Conservation (phyloP, 2,797 vertebrate species). For the Sebastes oblongus region DNA sequence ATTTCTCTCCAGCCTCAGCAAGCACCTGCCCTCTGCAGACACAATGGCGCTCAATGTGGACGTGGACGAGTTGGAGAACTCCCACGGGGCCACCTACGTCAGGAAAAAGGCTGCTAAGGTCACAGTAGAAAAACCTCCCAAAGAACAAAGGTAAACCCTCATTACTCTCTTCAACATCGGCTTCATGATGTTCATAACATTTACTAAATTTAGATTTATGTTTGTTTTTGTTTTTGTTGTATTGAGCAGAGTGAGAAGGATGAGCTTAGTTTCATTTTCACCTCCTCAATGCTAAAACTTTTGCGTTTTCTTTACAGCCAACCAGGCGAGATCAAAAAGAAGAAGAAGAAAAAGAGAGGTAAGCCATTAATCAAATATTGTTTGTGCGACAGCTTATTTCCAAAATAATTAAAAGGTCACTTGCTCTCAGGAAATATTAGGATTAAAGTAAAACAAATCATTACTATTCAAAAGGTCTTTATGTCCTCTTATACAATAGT, state of each 20-base stretch:
- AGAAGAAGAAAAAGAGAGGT: constrained; percentile 99
- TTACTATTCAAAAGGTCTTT: background rate
- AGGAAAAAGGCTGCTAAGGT: constrained; percentile 94
- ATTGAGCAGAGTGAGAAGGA: background rate
- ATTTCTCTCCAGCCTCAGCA: constrained; percentile 87
- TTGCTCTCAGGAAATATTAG: no score
- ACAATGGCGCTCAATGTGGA: constrained; percentile 95
- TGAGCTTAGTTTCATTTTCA: background rate
- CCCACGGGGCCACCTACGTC: constrained; percentile 92
- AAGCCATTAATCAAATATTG: background rate
- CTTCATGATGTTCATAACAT: background rate
- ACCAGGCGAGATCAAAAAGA: constrained; percentile 92
- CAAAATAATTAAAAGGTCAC: background rate
- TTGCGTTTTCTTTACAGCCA: constrained; percentile 78
- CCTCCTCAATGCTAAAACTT: background rate
- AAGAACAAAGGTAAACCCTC: constrained; percentile 87
- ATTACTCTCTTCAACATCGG: background rate
- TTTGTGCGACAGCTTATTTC: background rate
- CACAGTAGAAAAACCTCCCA: constrained; percentile 87
- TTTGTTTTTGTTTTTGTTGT: background rate
- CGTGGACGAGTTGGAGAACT: constrained; percentile 96
- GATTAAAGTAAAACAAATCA: background rate
- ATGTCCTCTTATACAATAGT: background rate
- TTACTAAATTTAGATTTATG: background rate
- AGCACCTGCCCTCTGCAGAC: constrained; percentile 94